Evolutionary conservation across 2,113 vertebrate genomes (phyloP).

Genomic region (Tauraco erythrolophus): DNA sequence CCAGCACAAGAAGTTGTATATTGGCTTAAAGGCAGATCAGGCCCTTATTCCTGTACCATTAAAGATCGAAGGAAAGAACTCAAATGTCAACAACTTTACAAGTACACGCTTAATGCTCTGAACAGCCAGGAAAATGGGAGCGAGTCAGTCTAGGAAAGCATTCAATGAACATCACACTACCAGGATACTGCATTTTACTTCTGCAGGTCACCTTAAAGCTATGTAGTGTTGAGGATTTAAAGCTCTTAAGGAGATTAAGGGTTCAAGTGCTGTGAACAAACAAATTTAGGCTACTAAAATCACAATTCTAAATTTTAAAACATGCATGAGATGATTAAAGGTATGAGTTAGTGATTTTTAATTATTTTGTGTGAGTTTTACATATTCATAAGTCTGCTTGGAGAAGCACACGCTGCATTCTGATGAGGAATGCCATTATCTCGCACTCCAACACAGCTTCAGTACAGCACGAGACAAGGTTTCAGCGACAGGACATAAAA

Average conservation of each 20-base stretch:
- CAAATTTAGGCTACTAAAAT: constrained; percentile 8
- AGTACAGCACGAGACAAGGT: not conserved
- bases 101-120: constrained; percentile 12
- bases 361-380: constrained; percentile 51
- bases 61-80: not conserved
- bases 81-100: constrained; percentile 54
- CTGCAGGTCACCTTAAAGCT: constrained; percentile 30
- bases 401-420: constrained; percentile 1
- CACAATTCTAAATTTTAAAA: constrained; percentile 24
- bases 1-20: not conserved
- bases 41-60: not conserved
- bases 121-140: not conserved
- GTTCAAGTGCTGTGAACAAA: constrained; percentile 49
- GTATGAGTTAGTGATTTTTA: constrained; percentile 45
- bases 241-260: constrained; percentile 41
- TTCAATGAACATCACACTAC: not conserved
- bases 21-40: not conserved
- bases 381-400: constrained; percentile 55
- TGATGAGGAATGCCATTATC: not conserved
- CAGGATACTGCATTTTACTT: not conserved
- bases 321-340: constrained; percentile 32
- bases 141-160: not conserved
- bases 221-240: not conserved
- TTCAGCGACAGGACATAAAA: not conserved
- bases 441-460: not conserved